Conservation (phyloP, 2,888 invertebrate genomes). For the Odontocerum albicorne region DNA sequence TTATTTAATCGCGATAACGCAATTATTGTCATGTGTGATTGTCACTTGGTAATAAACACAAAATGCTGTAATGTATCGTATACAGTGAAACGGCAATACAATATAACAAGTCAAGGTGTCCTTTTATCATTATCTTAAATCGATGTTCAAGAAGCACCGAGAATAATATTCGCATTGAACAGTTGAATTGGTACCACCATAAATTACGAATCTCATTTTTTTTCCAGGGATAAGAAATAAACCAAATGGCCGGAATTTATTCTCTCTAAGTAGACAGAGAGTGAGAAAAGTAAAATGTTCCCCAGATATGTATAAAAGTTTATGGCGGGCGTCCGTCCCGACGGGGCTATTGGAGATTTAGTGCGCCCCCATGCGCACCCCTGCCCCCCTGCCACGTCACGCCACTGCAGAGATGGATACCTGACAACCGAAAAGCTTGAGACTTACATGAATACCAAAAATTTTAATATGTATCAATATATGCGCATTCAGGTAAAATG, state of each 20-base stretch:
- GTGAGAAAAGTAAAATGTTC: constrained; percentile 32
- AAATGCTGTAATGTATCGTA: no score
- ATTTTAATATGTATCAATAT: no score
- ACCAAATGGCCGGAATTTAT: constrained; percentile 25
- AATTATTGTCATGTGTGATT: no score
- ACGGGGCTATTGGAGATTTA: constrained; percentile 32
- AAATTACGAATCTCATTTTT: constrained; percentile 12
- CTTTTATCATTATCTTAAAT: no score
- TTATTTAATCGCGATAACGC: no score
- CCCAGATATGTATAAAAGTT: constrained; percentile 34
- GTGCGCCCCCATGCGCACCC: constrained; percentile 15
- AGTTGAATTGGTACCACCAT: neutral
- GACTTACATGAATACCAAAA: no score
- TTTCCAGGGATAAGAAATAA: constrained; percentile 14
- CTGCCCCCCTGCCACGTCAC: neutral
- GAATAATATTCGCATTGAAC: neutral
- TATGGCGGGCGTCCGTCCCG: constrained; percentile 30
- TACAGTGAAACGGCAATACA: no score
- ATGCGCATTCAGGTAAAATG: no score
- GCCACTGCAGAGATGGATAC: neutral
- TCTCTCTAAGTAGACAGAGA: constrained; percentile 25
- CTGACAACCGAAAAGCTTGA: neutral
- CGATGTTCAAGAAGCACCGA: no score
- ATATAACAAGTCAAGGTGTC: no score
- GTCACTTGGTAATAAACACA: no score